Percentiles rank a stretch among this genome's conserved stretches.
phyloP scores from a whole-genome alignment of 2,113 vertebrate genomes.

The Puffinus mauretanicus region DNA sequence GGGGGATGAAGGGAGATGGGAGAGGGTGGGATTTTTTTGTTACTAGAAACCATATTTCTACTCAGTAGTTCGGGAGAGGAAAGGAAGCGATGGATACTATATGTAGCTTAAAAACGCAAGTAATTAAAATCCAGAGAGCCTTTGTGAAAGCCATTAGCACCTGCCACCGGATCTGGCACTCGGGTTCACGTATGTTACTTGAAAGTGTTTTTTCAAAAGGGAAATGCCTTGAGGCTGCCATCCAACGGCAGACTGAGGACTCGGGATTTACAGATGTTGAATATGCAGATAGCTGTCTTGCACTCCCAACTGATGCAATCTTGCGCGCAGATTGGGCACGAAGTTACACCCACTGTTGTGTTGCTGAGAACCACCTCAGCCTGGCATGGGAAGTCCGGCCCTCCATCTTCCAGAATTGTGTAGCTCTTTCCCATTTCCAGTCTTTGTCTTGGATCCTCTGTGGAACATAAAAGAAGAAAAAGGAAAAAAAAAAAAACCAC shows the following conservation, averaged over 20 bases:
- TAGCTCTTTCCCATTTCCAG: not conserved
- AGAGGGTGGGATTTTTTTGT: not conserved
- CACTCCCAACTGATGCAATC: not conserved
- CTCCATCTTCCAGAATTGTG: not conserved
- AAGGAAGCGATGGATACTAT: not conserved
- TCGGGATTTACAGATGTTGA: not conserved
- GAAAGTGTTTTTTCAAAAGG: not conserved
- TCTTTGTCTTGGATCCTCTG: not conserved
- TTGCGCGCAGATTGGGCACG: not conserved
- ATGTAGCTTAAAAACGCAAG: not conserved
- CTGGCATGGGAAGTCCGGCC: rapidly evolving
- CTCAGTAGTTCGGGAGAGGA: not conserved
- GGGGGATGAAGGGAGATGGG: too few relatives aligned
- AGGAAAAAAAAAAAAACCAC: not conserved
- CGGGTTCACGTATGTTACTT: not conserved
- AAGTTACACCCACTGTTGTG: not conserved
- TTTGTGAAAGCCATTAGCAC: constrained; percentile 45
- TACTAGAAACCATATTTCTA: not conserved
- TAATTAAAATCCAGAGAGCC: constrained; percentile 24
- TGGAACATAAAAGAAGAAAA: not conserved
- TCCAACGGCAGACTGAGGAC: not conserved
- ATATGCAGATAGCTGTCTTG: not conserved
- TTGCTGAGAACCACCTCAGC: not conserved
- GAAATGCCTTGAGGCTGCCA: not conserved
- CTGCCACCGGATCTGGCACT: not conserved